phyloP scores from a whole-genome alignment of 2,888 invertebrate genomes.

The Maniola hyperantus region DNA sequence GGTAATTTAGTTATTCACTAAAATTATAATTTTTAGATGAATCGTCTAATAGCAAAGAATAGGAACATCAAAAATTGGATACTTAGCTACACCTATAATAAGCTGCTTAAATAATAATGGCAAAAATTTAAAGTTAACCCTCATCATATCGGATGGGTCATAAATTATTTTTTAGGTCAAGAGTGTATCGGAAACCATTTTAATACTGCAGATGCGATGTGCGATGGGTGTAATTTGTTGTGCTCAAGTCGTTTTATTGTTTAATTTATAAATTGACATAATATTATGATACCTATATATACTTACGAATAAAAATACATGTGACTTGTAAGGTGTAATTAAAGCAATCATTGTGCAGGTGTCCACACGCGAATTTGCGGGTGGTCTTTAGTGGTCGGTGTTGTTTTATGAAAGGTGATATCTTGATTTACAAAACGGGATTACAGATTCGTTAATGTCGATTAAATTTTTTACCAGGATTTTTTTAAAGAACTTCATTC shows the following conservation, averaged over 20 bases:
- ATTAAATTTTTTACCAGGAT: background rate
- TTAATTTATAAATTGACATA: background rate
- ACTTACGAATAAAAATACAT: background rate
- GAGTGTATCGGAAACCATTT: background rate
- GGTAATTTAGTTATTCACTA: too few relatives aligned
- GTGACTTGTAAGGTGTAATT: background rate
- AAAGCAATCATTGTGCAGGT: slow-evolving; percentile 2
- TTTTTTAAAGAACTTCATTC: too few relatives aligned
- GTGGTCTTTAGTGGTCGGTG: background rate
- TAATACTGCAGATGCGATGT: slow-evolving; percentile 7
- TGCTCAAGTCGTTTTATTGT: background rate
- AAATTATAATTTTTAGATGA: too few relatives aligned
- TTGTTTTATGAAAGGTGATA: background rate
- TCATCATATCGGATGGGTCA: background rate
- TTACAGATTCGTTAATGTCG: too few relatives aligned
- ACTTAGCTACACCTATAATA: too few relatives aligned
- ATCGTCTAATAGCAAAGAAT: too few relatives aligned
- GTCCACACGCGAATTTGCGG: background rate
- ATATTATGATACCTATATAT: background rate
- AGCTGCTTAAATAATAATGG: too few relatives aligned
- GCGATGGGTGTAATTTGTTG: background rate
- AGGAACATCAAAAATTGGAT: too few relatives aligned
- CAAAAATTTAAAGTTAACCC: background rate
- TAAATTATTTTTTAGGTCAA: background rate
- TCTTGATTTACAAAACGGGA: background rate